A percentile compares a stretch with the other conserved stretches of the same genome.
Evolutionary conservation across 2,888 invertebrate species (phyloP).

Genomic region (Stenodema calcarata): DNA sequence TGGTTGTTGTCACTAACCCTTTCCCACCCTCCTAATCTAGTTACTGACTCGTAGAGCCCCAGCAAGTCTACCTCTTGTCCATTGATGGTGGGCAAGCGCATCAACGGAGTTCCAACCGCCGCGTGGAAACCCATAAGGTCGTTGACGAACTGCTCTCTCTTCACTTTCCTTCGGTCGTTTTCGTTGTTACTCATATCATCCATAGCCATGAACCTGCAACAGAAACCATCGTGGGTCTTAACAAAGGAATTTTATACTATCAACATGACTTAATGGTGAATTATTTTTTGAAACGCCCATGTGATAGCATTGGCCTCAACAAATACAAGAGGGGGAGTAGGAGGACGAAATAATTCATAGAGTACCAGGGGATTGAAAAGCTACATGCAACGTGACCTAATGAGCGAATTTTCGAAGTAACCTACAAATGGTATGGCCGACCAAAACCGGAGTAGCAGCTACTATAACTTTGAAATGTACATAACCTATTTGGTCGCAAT

Average conservation of each 20-base stretch:
- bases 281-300: too few species aligned
- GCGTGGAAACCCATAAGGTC: constrained; percentile 45
- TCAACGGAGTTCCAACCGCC: constrained; percentile 44
- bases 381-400: too few species aligned
- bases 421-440: too few species aligned
- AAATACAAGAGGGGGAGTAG: too few species aligned
- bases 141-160: constrained; percentile 41
- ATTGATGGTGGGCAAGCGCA: constrained; percentile 35
- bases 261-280: neutral
- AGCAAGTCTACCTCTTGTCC: constrained; percentile 35
- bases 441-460: too few species aligned
- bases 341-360: too few species aligned
- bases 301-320: too few species aligned
- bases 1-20: constrained; percentile 40
- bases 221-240: neutral
- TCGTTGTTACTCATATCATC: constrained; percentile 39
- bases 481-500: too few species aligned
- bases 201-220: constrained; percentile 29
- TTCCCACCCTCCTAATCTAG: constrained; percentile 36
- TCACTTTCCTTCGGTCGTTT: constrained; percentile 1
- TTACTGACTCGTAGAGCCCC: constrained; percentile 29
- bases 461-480: too few species aligned
- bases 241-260: neutral
- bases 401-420: too few species aligned
- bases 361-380: too few species aligned